Base-by-base conservation (phyloP, 2,113 vertebrate genomes). In the Callopanchax toddi region DNA sequence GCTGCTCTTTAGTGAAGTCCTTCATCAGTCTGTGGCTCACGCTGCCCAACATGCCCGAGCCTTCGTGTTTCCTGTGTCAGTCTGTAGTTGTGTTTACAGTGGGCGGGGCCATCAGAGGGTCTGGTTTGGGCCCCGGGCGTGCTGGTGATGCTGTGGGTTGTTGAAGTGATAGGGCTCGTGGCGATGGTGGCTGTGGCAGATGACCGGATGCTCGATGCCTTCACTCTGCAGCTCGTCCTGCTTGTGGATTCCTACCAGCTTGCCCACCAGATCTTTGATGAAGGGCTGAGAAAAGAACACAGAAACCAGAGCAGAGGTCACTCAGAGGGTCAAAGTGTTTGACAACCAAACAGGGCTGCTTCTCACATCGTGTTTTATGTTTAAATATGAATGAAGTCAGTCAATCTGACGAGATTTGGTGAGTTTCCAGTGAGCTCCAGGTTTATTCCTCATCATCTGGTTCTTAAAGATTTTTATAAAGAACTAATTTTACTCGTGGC, bases 181-280 rank as follows among this genome's bases (percentile, higher is more conserved):
- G 73, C 87, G 91, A 48, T 81, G 61, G 69, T 87, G 81, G 82
- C 69, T 79, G 61, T 91, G 84, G 60, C 75, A 61, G 70, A 86
- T 6, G 86, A 78, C 62, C 0, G 90, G 83, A 76, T 92, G 90
- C 78, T 90, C 91, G 11, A 92, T 74, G 69, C 91, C 90, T 71
- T 90, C 72, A 1, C 81, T 92, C 82, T 81, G 92, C 50, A 91
- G 84, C 44, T 90, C 92, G 0, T 93, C 91, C 78, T 95, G 91
- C 79, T 93, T 95, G 42, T 93, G 93, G 32, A 95, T 90, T 12
- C 93, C 93, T 8, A 88, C 87, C 17, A 95, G 86, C 82, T 91
- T 94, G 11, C 15, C 69, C 74, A 95, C 78, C 62, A 95, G 86
- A 76, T 95, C 92, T 13, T n/a, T 78, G 79, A 93, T 70, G 71